phyloP scores from a whole-genome alignment of 2,797 vertebrate species.

The Pyrocephalus nanus region DNA sequence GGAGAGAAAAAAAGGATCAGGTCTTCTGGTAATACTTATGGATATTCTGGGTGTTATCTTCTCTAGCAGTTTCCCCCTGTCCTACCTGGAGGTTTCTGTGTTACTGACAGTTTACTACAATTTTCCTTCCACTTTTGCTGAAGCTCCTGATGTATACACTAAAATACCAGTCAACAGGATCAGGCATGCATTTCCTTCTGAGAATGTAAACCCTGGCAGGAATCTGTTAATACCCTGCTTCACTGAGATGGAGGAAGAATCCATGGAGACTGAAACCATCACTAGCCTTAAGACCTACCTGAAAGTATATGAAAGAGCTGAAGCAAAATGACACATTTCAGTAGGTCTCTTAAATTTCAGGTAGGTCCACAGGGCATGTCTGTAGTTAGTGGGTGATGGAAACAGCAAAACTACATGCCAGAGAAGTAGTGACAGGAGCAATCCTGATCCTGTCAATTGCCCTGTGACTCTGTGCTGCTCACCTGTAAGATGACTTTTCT shows the following conservation, averaged over 20 bases:
- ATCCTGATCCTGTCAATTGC: neutral
- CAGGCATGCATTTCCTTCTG: neutral
- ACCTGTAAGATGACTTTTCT: neutral
- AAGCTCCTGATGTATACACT: neutral
- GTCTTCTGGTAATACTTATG: neutral
- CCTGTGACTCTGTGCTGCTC: neutral
- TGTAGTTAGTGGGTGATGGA: neutral
- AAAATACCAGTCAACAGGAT: neutral
- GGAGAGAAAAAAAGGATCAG: neutral
- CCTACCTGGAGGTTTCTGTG: neutral
- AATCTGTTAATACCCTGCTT: neutral
- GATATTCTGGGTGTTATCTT: neutral
- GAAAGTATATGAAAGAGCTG: neutral
- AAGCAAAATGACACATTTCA: neutral
- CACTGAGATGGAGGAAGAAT: neutral
- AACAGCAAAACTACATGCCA: neutral
- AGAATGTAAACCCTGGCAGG: neutral
- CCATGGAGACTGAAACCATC: neutral
- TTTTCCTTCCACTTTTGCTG: neutral
- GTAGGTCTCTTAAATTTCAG: neutral
- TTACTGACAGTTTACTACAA: neutral
- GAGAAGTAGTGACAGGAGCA: neutral
- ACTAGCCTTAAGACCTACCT: neutral
- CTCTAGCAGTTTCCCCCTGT: neutral
- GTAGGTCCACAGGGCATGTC: neutral